Base-by-base conservation (phyloP, 2,113 vertebrate genomes). In the Pogona vitticeps region DNA sequence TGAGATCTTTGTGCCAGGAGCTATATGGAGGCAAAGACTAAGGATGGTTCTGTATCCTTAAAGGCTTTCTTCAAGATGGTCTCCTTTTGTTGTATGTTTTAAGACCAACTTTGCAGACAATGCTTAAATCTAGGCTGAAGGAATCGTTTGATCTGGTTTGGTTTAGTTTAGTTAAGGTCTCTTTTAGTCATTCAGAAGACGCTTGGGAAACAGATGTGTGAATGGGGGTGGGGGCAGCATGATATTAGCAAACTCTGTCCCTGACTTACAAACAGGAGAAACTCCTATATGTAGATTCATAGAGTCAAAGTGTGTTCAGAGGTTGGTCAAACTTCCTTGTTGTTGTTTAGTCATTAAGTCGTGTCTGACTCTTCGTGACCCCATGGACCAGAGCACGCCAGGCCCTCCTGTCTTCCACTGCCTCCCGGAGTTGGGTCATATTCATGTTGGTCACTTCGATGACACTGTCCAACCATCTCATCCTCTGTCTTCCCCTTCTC, bases 31-130 rank as follows among this genome's bases (percentile, higher is more conserved):
- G 18, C 38, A 83, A 81, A 70, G 46, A 76, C 21, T 4, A 65
- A 79, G 88, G 72, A 42, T 0, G 2, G 73, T 85, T 56, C 8
- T 23, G 84, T 10, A 42, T 52, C 46, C 10, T 52, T 86, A 72
- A 71, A 91, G 87, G 76, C 82, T 82, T 84, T 90, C 82, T 78
- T 87, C 20, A 42, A 76, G 84, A n/a, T 75, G 76, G 68, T 26
- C 2, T 2, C 20, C 58, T 85, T 26, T 82, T 84, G 31, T 46
- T 0, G 1, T 76, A 76, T 7, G 76, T 89, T 85, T 85, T 71
- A 28, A 83, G 33, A 56, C 21, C 23, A 21, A 63, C 26, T 52
- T 28, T 68, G 68, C 61, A 92, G 65, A 87, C 71, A 89, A 23
- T 81, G 68, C 18, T 65, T 86, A 71, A 31, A 86, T 40, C 56